A percentile compares a stretch with the other conserved stretches of the same genome.
Conservation (phyloP, 2,888 invertebrate genomes). For the Holacanthella duospinosa region DNA sequence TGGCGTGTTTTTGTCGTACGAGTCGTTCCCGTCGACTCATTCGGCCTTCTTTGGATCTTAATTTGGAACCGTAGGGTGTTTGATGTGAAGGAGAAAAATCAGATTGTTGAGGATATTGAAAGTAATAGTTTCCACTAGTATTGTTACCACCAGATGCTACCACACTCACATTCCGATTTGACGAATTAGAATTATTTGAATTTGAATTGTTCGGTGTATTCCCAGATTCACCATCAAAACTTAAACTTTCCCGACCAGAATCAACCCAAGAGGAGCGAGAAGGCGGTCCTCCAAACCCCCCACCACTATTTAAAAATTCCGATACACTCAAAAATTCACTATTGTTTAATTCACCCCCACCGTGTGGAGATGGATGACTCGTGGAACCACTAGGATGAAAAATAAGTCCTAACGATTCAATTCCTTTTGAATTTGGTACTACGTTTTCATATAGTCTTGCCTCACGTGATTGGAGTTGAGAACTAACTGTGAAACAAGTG, state of each 20-base stretch:
- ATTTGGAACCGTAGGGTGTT: not conserved
- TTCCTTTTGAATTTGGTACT: conserved; percentile 21
- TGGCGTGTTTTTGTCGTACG: conserved; percentile 35
- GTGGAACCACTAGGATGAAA: conserved; percentile 13
- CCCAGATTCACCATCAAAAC: conserved; percentile 36
- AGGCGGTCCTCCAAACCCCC: conserved; percentile 23
- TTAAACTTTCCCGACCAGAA: conserved; percentile 33
- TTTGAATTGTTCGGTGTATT: conserved; percentile 22
- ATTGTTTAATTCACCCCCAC: conserved; percentile 15
- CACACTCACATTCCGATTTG: conserved; percentile 27
- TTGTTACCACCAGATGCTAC: not conserved
- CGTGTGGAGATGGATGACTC: conserved; percentile 14
- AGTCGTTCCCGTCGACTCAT: conserved; percentile 19
- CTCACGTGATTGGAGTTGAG: conserved; percentile 32
- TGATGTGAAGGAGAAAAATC: not conserved
- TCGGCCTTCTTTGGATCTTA: not conserved
- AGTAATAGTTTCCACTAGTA: not conserved
- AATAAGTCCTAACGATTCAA: conserved; percentile 30
- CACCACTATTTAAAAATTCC: conserved; percentile 25
- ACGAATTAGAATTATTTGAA: conserved; percentile 24
- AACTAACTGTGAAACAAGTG: conserved; percentile 30
- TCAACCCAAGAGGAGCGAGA: conserved; percentile 35
- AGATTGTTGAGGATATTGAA: not conserved
- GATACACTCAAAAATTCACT: conserved; percentile 31
- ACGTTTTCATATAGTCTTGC: conserved; percentile 37